These are phyloP conservation scores for Glareola pratincola DNA, from an alignment of 2,113 vertebrate species.

Conservation along the genomic window DNA sequence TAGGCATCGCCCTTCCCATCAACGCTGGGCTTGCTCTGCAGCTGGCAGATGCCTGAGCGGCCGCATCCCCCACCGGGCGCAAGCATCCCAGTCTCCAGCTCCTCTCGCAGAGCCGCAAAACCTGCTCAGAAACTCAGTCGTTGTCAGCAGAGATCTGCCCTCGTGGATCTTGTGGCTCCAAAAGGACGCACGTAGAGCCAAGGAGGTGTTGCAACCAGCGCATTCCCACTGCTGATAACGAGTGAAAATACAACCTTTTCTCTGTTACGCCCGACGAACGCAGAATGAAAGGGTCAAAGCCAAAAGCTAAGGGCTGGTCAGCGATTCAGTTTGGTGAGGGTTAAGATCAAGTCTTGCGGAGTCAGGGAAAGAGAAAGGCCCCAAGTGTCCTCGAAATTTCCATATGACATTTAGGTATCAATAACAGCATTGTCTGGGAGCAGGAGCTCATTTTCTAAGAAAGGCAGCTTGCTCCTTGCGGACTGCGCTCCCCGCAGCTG, in stretches of 20 bases:
- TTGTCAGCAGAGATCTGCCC: background rate
- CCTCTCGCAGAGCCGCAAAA: background rate
- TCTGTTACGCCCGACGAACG: conserved; percentile 5
- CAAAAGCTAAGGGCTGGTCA: conserved; percentile 44
- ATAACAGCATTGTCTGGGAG: conserved; percentile 65
- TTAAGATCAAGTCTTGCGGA: conserved; percentile 68
- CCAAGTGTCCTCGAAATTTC: conserved; percentile 74
- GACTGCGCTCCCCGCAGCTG: background rate
- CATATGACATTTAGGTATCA: conserved; percentile 77
- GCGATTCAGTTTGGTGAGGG: conserved; percentile 43
- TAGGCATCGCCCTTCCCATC: background rate
- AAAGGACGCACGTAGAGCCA: fast-evolving
- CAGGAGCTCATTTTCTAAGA: conserved; percentile 46
- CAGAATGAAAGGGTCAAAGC: conserved; percentile 24
- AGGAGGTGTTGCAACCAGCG: background rate
- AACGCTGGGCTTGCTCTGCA: background rate
- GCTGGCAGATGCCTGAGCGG: background rate
- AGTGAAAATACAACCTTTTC: background rate
- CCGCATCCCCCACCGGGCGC: background rate
- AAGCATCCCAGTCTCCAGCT: background rate
- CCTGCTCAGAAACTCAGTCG: background rate
- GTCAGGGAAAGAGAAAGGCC: conserved; percentile 71
- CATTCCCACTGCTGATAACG: background rate
- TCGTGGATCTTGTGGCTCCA: background rate
- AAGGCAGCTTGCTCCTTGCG: conserved; percentile 26